Evolutionary conservation across 2,797 vertebrate genomes (phyloP), one percentile per base, ranked within the genome.

Genomic region (Myotis pilosus): DNA sequence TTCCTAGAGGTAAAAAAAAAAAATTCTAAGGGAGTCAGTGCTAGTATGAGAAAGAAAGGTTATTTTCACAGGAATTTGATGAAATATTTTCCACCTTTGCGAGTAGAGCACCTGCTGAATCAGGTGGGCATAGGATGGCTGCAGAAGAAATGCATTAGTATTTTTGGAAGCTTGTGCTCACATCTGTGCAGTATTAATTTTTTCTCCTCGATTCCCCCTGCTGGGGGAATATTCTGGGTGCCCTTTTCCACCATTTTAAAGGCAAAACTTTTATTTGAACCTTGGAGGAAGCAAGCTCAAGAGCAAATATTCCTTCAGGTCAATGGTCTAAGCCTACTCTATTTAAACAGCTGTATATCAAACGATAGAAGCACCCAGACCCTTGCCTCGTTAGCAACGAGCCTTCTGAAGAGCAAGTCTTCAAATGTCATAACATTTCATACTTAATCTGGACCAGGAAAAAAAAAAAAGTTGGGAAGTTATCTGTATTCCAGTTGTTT

Each of bases 301-400:
- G 78, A 96, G 78, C 85, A 97, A 98, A 80, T 95, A 89, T 84
- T 97, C 95, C 96, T 96, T 64, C 30, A 94, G 96, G 92, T 98
- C 96, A 96, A 84, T 87, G 79, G 17, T 38, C 72, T 97, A 96
- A 96, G 92, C 55, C 64, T 90, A 87, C 92, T 96, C 95, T 98
- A 97, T 98, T 98, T 98, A 97, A 98, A 98, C 95, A 98, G 88
- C 92, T 98, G 95, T 96, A 85, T 90, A 97, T 95, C 92, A 96
- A 95, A 95, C 15, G 36, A 60, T 38, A 96, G 76, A 41, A 95
- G 68, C 71, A 92, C 88, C 78, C 85, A 95, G 57, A 94, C 36
- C 87, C 86, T 93, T 86, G 86, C 38, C 87, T 89, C 95, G 60
- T 97, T 95, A 96, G 79, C 92, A 94, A n/a, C 60, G 87, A 97